These are phyloP conservation scores for Ataeniobius toweri DNA, from an alignment of 2,797 vertebrate genomes.

Conservation along the genomic window DNA sequence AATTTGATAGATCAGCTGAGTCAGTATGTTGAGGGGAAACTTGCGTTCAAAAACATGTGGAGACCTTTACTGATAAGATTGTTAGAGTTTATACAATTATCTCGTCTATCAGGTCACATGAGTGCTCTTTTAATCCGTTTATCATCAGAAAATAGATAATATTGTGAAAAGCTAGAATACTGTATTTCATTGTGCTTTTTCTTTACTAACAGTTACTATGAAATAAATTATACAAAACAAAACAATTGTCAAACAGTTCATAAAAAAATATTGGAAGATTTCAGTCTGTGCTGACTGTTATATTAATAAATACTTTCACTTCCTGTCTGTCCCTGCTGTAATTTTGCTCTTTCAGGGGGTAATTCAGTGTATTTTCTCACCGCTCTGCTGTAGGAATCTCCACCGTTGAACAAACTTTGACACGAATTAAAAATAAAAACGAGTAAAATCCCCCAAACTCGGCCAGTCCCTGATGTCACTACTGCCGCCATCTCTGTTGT, in stretches of 20 bases:
- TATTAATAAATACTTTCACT: constrained; percentile 6
- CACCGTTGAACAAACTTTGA: constrained; percentile 12
- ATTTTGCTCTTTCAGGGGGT: too few relatives aligned
- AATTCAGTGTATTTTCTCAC: constrained; percentile 28
- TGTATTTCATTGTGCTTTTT: background rate
- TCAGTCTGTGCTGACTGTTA: too few relatives aligned
- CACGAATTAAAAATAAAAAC: background rate
- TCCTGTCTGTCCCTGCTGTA: background rate
- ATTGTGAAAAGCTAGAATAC: background rate
- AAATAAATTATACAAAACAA: background rate
- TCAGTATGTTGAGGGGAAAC: background rate
- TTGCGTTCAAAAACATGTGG: background rate
- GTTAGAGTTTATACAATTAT: background rate
- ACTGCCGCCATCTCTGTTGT: constrained; percentile 57
- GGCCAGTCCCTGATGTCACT: fast-evolving
- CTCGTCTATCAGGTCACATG: background rate
- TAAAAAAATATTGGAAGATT: background rate
- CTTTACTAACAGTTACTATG: too few relatives aligned
- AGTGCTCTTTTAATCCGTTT: background rate
- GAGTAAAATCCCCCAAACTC: background rate
- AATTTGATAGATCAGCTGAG: background rate
- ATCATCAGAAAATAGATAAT: too few relatives aligned
- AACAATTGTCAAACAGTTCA: background rate
- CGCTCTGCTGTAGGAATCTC: constrained; percentile 19
- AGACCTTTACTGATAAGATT: background rate